Conservation (phyloP, 2,797 vertebrate species). For the Pseudochaenichthys georgianus region DNA sequence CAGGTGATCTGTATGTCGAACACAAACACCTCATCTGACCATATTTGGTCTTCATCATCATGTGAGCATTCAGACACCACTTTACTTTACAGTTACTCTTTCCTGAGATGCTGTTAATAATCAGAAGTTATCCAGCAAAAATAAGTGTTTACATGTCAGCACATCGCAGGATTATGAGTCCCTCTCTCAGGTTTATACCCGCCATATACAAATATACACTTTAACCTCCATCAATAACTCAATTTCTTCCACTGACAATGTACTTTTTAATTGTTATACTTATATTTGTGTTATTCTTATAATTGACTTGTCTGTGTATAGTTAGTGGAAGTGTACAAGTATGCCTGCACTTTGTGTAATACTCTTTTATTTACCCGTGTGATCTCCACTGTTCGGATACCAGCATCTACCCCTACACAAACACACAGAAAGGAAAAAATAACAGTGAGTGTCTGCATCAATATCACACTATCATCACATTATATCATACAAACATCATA, state of each 20-base stretch:
- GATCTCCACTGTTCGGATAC: conserved; percentile 90
- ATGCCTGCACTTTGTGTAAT: conserved; percentile 24
- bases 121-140: neutral
- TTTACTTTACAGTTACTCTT: neutral
- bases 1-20: neutral
- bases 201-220: neutral
- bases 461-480: neutral
- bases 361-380: conserved; percentile 83
- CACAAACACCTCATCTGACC: neutral
- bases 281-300: neutral
- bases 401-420: conserved; percentile 76
- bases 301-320: neutral
- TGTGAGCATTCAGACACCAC: neutral
- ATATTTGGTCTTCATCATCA: neutral
- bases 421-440: conserved; percentile 25
- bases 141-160: neutral
- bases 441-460: neutral
- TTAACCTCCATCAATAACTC: neutral
- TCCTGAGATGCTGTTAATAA: neutral
- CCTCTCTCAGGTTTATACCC: neutral
- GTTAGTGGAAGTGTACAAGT: conserved; percentile 4
- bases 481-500: neutral
- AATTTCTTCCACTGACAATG: neutral
- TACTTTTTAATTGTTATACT: neutral
- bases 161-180: neutral